phyloP scores from a whole-genome alignment of 2,113 vertebrate genomes.

The Shinisaurus crocodilurus region DNA sequence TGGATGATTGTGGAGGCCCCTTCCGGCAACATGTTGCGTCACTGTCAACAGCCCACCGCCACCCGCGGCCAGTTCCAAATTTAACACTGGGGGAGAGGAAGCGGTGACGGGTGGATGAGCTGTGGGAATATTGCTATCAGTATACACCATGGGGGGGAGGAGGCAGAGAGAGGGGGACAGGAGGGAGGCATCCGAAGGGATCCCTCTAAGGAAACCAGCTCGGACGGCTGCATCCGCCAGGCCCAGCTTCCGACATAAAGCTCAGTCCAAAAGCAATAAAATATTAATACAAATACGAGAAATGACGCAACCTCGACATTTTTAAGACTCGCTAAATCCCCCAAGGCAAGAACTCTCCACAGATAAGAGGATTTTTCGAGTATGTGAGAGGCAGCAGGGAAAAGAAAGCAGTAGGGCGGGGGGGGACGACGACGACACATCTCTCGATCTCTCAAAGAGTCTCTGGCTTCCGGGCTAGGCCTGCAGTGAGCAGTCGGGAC shows the following conservation, averaged over 20 bases:
- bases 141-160: conserved; percentile 14
- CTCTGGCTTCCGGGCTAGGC: conserved; percentile 41
- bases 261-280: conserved; percentile 46
- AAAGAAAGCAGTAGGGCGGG: neutral
- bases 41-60: too few species aligned
- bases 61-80: too few species aligned
- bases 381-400: conserved; percentile 26
- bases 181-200: conserved; percentile 4
- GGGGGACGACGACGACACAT: neutral
- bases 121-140: conserved; percentile 46
- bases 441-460: conserved; percentile 13
- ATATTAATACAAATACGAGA: conserved; percentile 23
- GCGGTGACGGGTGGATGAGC: neutral
- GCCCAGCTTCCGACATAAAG: conserved; percentile 10
- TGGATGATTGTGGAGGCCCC: neutral
- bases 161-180: neutral
- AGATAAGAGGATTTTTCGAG: conserved; percentile 49
- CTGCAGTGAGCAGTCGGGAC: conserved; percentile 1
- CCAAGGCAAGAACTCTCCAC: conserved; percentile 67
- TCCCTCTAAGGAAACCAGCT: conserved; percentile 39
- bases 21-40: neutral
- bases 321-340: conserved; percentile 46
- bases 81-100: neutral
- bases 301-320: conserved; percentile 48
- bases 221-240: conserved; percentile 24